phyloP scores from a whole-genome alignment of 2,113 vertebrate species.

The Chauna torquata region DNA sequence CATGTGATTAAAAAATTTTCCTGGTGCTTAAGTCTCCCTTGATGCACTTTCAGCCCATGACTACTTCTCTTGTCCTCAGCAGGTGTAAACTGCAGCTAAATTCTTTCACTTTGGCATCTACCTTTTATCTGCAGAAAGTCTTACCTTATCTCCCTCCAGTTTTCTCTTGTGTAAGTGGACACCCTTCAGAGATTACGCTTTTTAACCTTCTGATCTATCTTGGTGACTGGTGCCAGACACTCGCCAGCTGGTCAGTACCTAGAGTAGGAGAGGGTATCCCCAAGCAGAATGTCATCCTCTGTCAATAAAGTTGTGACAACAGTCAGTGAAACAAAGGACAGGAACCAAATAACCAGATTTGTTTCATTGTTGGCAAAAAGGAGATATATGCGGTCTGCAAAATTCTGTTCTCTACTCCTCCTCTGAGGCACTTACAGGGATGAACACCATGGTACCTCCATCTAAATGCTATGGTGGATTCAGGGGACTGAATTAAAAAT shows the following conservation, averaged over 20 bases:
- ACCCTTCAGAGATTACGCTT: neutral
- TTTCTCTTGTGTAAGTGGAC: neutral
- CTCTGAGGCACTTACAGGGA: neutral
- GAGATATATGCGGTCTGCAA: neutral
- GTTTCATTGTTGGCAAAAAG: neutral
- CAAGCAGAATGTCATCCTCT: neutral
- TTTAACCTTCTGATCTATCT: neutral
- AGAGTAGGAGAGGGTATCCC: neutral
- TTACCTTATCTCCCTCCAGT: neutral
- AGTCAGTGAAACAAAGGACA: neutral
- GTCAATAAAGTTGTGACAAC: neutral
- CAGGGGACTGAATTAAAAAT: neutral
- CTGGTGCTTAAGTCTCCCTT: neutral
- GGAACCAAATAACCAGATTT: neutral
- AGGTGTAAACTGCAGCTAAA: neutral
- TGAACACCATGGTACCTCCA: neutral
- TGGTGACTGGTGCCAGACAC: neutral
- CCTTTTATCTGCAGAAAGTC: neutral
- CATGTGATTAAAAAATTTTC: fast-evolving
- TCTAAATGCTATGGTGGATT: neutral
- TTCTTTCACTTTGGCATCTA: neutral
- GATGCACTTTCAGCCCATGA: neutral
- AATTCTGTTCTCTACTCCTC: neutral
- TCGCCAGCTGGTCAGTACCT: neutral
- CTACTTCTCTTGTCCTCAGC: neutral